Evolutionary conservation across 92 coral and sea anemone species (phyloP).

Genomic region (Zoanthus solanderi): DNA sequence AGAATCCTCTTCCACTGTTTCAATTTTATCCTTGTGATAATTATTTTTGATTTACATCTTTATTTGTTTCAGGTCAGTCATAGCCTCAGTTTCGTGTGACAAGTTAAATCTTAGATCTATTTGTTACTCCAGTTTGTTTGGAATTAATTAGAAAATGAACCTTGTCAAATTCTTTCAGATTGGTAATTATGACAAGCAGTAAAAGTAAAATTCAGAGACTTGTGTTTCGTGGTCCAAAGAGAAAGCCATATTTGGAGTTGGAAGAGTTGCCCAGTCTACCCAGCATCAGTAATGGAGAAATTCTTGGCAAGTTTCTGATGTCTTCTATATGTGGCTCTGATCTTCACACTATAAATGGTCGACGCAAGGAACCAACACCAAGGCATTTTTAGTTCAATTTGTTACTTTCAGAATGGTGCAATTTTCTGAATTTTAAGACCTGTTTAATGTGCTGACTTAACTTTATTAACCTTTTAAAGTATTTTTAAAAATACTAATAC

Average conservation of each 20-base stretch:
- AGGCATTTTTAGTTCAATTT: slow-evolving; percentile 53
- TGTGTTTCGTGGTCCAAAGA: slow-evolving; percentile 77
- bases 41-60: too few species aligned
- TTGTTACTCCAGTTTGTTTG: too few species aligned
- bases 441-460: not conserved
- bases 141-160: too few species aligned
- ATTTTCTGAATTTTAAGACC: not conserved
- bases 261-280: slow-evolving; percentile 75
- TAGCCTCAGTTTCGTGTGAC: too few species aligned
- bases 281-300: slow-evolving; percentile 80
- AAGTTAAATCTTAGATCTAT: too few species aligned
- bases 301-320: slow-evolving; percentile 77
- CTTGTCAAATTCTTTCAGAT: too few species aligned
- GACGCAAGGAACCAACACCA: slow-evolving; percentile 81
- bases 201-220: slow-evolving; percentile 61
- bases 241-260: slow-evolving; percentile 66
- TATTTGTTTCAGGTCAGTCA: too few species aligned
- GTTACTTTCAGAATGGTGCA: not conserved
- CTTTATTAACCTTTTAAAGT: not conserved
- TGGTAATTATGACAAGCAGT: not conserved
- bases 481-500: too few species aligned
- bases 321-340: slow-evolving; percentile 98
- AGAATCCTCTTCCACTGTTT: too few species aligned
- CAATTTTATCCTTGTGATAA: too few species aligned
- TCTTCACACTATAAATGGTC: slow-evolving; percentile 88